These are phyloP conservation scores for Tiliqua scincoides DNA, from an alignment of 2,113 vertebrate genomes.

Conservation along the genomic window DNA sequence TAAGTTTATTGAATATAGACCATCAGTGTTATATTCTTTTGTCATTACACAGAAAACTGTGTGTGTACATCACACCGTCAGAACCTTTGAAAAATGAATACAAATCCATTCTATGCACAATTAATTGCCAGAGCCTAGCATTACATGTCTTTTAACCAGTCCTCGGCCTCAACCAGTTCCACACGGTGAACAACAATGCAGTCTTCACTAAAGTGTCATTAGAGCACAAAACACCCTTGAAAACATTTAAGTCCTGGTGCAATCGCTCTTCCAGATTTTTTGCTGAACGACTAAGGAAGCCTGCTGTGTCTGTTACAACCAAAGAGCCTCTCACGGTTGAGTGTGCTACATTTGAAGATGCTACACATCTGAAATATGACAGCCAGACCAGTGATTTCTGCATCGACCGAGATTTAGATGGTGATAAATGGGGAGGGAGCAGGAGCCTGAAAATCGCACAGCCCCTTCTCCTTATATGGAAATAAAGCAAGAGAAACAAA, in stretches of 20 bases:
- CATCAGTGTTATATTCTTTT: not conserved
- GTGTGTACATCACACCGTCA: fast-evolving
- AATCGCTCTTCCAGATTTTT: fast-evolving
- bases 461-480: fast-evolving
- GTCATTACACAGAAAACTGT: not conserved
- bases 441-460: not conserved
- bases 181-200: fast-evolving
- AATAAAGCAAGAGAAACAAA: fast-evolving
- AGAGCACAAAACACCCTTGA: not conserved
- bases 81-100: not conserved
- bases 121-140: fast-evolving
- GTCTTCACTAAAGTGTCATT: not conserved
- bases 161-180: not conserved
- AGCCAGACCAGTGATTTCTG: not conserved
- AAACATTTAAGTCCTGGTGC: fast-evolving
- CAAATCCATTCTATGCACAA: fast-evolving
- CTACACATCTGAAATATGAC: not conserved
- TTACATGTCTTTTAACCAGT: fast-evolving
- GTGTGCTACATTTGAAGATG: not conserved
- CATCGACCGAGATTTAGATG: fast-evolving
- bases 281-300: fast-evolving
- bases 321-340: too few species aligned
- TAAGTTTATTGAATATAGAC: slow-evolving; percentile 47
- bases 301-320: not conserved
- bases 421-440: too few species aligned